Conservation (phyloP, 2,113 vertebrate genomes). For the Pungitius pungitius region DNA sequence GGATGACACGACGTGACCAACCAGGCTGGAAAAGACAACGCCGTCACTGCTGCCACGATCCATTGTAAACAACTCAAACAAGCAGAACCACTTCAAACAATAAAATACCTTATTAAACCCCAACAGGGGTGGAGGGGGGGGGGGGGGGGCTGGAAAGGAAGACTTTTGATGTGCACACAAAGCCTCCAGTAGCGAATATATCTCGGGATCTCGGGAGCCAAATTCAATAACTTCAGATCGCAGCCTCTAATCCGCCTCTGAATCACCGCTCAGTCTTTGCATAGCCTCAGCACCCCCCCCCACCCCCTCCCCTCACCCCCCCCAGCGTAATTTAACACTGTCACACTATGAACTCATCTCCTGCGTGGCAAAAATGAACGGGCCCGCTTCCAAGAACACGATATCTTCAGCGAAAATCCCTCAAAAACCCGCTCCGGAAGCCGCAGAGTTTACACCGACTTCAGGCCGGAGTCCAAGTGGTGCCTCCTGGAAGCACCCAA, state of each 20-base stretch:
- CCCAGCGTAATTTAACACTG: conserved; percentile 70
- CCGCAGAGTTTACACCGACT: conserved; percentile 34
- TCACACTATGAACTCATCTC: conserved; percentile 72
- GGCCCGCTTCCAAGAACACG: conserved; percentile 65
- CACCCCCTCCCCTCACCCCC: conserved; percentile 48
- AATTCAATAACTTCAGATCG: conserved; percentile 75
- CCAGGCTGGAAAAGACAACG: conserved; percentile 44
- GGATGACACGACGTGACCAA: conserved; percentile 34
- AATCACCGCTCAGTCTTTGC: conserved; percentile 73
- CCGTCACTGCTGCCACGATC: conserved; percentile 54
- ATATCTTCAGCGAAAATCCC: conserved; percentile 56
- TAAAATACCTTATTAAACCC: conserved; percentile 77
- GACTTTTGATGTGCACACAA: conserved; percentile 76
- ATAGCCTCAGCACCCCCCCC: conserved; percentile 63
- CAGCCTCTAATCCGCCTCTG: conserved; percentile 66
- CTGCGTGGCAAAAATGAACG: conserved; percentile 69
- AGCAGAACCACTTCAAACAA: conserved; percentile 76
- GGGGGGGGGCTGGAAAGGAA: conserved; percentile 69
- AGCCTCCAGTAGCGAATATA: conserved; percentile 74
- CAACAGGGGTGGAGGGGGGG: no score
- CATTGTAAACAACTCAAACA: conserved; percentile 75
- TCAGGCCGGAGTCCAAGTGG: conserved; percentile 24
- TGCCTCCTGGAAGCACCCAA: conserved; percentile 5
- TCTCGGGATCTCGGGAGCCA: conserved; percentile 71
- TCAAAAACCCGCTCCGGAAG: conserved; percentile 48